Evolutionary conservation across 1,140 invertebrate genomes (phyloP), one percentile per base, ranked within the genome.

Genomic region (Sinonovacula constricta): DNA sequence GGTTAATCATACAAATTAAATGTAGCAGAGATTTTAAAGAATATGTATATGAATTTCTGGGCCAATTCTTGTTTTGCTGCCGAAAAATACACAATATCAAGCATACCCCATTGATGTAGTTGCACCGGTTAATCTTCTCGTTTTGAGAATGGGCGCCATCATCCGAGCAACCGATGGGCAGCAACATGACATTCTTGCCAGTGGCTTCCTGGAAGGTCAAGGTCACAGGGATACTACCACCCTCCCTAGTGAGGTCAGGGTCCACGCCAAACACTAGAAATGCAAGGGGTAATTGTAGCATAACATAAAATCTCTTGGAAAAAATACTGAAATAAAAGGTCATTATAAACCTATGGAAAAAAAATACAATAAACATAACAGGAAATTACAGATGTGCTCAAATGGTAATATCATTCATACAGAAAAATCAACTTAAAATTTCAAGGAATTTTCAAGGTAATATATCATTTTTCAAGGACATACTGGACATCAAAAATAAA

Each of bases 141-240:
- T 99, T 99, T 91, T 99, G 98, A 0, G 97, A 98, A 92, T 99
- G 98, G 74, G 98, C 97, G 79, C 98, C 98, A 92, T 99, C 98
- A 91, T 99, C 98, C 72, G 94, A 95, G 22, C 83, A 69, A 33
- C 98, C 98, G 57, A 93, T 91, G 3, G 97, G 97, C 62, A 99
- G 92, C 36, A 99, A 92, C 77, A 99, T 93, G 31, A 98, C 97
- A 92, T 97, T 99, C 89, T 97, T 97, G 0, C 95, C 95, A 60
- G 97, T 98, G 2, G 95, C 89, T 81, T 93, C 92, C 85, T 94
- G 92, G 62, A 95, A 92, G 24, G 96, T 98, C 67, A 99, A 92
- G 68, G 98, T 98, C 56, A 99, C 95, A 7, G 97, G 97, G 89
- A 99, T 99, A 14, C 96, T 97, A 4, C 98, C 97, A 53, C 98